Base-by-base conservation (phyloP, 1,140 invertebrate genomes). In the Drosophila setifemur region DNA sequence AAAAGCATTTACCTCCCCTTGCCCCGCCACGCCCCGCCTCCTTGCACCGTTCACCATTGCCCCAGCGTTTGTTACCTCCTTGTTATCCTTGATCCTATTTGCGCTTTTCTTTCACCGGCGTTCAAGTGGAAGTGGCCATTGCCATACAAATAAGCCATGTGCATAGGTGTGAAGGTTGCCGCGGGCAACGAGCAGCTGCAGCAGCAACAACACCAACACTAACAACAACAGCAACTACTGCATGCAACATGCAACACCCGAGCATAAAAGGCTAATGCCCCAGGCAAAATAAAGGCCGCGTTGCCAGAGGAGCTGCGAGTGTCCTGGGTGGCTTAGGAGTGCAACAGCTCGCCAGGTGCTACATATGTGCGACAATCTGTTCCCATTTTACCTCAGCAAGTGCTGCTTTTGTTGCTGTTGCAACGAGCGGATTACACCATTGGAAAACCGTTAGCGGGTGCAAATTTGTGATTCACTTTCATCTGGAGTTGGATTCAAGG, bases 1-100 rank as follows among this genome's bases (percentile, higher is more conserved):
- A 58, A 72, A 71, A 71, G 68, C 68, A 45, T 71, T 71, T n/a
- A n/a, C n/a, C n/a, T n/a, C n/a, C n/a, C n/a, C n/a, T n/a, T n/a
- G n/a, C n/a, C n/a, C n/a, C n/a, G n/a, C n/a, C n/a, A n/a, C n/a
- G n/a, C n/a, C n/a, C n/a, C n/a, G n/a, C n/a, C n/a, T n/a, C n/a
- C n/a, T n/a, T 60, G 43, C 61, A 9, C 40, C 21, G n/a, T 25
- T 7, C 7, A 3, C 23, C 35, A 45, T 42, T 40, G 35, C 5
- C 33, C 26, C 35, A 19, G 33, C 40, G 33, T 45, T 61, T 18
- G 52, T 37, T 73, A 29, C 31, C 29, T 44, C 35, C 42, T 44
- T 68, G 55, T 63, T 72, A 63, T 75, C 77, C 77, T 81, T 82
- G 77, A 81, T 76, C 60, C 77, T 81, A 76, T 81, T 73, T 76